Evolutionary conservation across 2,888 invertebrate genomes (phyloP).

Genomic region (Drosophila atripex): DNA sequence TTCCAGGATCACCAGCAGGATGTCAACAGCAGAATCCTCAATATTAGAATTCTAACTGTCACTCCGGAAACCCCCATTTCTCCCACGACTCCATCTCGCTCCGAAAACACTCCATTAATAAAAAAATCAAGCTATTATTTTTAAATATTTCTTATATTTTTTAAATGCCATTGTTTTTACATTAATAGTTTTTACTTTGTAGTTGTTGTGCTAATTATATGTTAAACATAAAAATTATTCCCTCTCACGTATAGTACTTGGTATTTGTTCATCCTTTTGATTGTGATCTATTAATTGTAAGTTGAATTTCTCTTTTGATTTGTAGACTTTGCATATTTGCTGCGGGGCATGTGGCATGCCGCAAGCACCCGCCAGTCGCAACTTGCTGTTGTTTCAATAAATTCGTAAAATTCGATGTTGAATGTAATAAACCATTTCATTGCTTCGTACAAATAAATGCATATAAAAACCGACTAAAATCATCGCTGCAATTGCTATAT

Average conservation of each 20-base stretch:
- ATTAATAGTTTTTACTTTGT: constrained; percentile 79
- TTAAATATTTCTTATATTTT: constrained; percentile 51
- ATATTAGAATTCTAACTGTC: no score
- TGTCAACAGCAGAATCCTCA: no score
- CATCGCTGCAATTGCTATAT: constrained; percentile 43
- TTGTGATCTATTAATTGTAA: constrained; percentile 50
- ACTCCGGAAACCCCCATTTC: no score
- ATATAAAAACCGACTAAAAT: constrained; percentile 62
- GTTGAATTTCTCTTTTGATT: constrained; percentile 67
- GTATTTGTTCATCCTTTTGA: constrained; percentile 43
- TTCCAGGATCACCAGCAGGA: no score
- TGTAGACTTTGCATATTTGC: constrained; percentile 44
- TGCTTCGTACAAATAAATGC: constrained; percentile 66
- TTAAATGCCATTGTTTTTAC: constrained; percentile 65
- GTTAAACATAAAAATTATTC: constrained; percentile 71
- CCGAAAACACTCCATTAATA: no score
- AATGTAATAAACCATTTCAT: constrained; percentile 78
- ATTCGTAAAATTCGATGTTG: constrained; percentile 83
- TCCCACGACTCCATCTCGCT: no score
- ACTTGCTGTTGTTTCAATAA: constrained; percentile 64
- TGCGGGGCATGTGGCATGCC: background rate
- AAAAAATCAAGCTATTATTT: constrained; percentile 12
- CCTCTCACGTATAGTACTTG: constrained; percentile 46
- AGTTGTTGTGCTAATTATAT: constrained; percentile 78
- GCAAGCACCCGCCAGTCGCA: constrained; percentile 35